phyloP scores from a whole-genome alignment of 2,888 invertebrate genomes.

The Dendrolimus houi region DNA sequence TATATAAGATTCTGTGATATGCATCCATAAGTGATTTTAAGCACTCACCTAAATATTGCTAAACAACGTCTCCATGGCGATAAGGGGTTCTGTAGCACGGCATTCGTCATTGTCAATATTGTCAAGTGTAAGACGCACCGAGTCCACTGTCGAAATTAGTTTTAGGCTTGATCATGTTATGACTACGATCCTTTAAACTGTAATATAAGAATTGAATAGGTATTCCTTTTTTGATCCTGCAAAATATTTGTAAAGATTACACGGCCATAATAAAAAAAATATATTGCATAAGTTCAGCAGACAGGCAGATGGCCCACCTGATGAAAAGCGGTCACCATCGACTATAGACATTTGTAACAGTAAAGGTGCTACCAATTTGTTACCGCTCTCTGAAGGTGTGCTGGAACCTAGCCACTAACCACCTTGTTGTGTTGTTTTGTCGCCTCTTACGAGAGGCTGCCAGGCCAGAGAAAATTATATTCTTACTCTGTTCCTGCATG shows the following conservation, averaged over 20 bases:
- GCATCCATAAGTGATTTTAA: too few species aligned
- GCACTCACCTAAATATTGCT: background rate
- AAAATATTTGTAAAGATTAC: background rate
- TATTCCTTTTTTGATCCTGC: too few species aligned
- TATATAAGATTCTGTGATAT: too few species aligned
- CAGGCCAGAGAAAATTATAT: too few species aligned
- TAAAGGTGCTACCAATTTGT: too few species aligned
- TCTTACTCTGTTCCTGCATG: too few species aligned
- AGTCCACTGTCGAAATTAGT: slow-evolving; percentile 5
- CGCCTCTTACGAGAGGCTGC: slow-evolving; percentile 1
- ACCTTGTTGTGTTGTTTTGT: slow-evolving; percentile 1
- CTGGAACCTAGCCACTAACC: too few species aligned
- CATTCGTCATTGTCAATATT: slow-evolving; percentile 8
- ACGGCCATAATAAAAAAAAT: background rate
- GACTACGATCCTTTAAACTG: slow-evolving; percentile 11
- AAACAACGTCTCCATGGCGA: slow-evolving; percentile 6
- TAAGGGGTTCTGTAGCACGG: slow-evolving; percentile 7
- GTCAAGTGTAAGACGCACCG: slow-evolving; percentile 4
- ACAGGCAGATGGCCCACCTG: too few species aligned
- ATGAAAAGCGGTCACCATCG: too few species aligned
- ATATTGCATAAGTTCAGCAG: background rate
- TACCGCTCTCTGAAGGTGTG: too few species aligned
- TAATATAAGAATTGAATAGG: slow-evolving; percentile 1
- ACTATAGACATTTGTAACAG: too few species aligned
- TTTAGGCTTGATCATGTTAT: background rate